These are phyloP conservation scores for Dichetophora obliterata DNA, from an alignment of 2,888 invertebrate genomes.

Conservation along the genomic window DNA sequence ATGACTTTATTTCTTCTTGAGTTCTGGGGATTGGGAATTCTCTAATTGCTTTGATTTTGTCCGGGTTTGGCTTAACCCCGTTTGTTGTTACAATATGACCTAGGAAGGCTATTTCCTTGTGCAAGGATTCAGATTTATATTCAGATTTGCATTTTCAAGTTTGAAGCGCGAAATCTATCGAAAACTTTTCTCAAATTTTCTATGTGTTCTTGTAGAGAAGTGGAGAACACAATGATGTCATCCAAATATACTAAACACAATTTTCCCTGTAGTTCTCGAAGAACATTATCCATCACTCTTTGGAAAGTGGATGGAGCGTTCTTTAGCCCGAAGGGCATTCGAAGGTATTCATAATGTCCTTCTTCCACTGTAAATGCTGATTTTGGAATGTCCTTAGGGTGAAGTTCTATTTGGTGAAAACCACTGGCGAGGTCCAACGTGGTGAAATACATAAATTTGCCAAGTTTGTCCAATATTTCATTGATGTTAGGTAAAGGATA, in stretches of 20 bases:
- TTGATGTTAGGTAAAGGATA: conserved; percentile 34
- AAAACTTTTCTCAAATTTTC: conserved; percentile 32
- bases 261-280: conserved; percentile 35
- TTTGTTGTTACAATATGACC: no score
- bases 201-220: conserved; percentile 37
- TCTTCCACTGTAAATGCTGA: conserved; percentile 48
- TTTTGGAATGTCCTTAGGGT: conserved; percentile 46
- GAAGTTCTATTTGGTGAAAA: conserved; percentile 59
- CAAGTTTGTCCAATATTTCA: conserved; percentile 30
- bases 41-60: not conserved
- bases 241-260: conserved; percentile 37
- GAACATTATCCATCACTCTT: conserved; percentile 39
- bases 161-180: conserved; percentile 4
- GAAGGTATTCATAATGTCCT: conserved; percentile 47
- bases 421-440: conserved; percentile 54
- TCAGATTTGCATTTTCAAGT: conserved; percentile 39
- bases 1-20: not conserved
- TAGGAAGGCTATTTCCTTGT: no score
- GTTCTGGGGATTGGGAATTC: not conserved
- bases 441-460: conserved; percentile 15
- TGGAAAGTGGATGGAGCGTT: conserved; percentile 42
- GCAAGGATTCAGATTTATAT: conserved; percentile 30
- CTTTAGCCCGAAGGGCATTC: conserved; percentile 46
- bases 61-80: not conserved
- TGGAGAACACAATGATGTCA: conserved; percentile 35